Percentiles rank a stretch among this genome's conserved stretches.
These are phyloP conservation scores for human DNA, from an alignment of 2,113 vertebrate genomes.

Conservation along the genomic window GRCh38 chr2:9701001-9701500, in stretches of 20 bases:
- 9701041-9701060: background rate
- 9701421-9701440: background rate
- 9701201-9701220: background rate
- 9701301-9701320: background rate
- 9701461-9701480: background rate
- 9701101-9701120: no score
- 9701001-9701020: background rate
- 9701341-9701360: background rate
- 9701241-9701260: background rate
- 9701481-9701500: background rate
- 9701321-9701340: background rate
- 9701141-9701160: background rate
- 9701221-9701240: background rate
- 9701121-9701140: background rate
- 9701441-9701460: background rate
- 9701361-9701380: background rate
- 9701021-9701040: background rate
- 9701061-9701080: background rate
- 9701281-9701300: background rate
- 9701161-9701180: background rate
- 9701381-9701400: background rate
- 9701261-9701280: background rate
- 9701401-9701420: background rate
- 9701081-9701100: background rate
- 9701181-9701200: background rate